Conservation (phyloP, 2,113 vertebrate genomes). For the Rhea americana region DNA sequence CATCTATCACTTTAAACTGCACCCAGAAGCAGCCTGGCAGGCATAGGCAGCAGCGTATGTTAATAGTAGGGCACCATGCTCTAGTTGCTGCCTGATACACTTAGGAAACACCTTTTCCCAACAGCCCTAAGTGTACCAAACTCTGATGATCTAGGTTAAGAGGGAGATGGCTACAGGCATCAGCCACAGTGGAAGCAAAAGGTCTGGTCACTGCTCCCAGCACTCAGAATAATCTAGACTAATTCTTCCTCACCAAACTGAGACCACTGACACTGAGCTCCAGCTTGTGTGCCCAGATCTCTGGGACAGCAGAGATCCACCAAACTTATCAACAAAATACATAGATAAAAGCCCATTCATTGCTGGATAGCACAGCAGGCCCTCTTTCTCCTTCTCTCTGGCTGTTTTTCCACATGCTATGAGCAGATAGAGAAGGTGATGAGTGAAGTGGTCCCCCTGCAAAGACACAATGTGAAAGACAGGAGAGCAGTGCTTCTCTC, state of each 20-base stretch:
- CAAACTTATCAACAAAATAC: neutral
- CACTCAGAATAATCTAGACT: accelerated
- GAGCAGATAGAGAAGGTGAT: accelerated
- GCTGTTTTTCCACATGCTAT: neutral
- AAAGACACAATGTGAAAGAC: neutral
- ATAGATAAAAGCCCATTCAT: neutral
- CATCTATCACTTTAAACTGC: neutral
- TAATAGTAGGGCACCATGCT: neutral
- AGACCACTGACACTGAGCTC: too few relatives aligned
- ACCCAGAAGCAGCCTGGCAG: neutral
- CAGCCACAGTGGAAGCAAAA: neutral
- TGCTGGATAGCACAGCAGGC: neutral
- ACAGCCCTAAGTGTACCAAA: neutral
- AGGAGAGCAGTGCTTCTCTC: too few relatives aligned
- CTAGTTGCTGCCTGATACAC: neutral
- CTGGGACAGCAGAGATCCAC: neutral
- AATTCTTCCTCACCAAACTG: neutral
- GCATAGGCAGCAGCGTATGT: accelerated
- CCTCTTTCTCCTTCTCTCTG: neutral
- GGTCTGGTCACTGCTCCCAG: neutral
- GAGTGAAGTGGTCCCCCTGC: neutral
- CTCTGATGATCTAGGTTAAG: neutral
- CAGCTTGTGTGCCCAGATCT: neutral
- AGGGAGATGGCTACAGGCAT: neutral
- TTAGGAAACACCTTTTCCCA: neutral